Evolutionary conservation across 2,113 vertebrate genomes (phyloP), one percentile per base, ranked within the genome.

Genomic region (Paramormyrops kingsleyae): DNA sequence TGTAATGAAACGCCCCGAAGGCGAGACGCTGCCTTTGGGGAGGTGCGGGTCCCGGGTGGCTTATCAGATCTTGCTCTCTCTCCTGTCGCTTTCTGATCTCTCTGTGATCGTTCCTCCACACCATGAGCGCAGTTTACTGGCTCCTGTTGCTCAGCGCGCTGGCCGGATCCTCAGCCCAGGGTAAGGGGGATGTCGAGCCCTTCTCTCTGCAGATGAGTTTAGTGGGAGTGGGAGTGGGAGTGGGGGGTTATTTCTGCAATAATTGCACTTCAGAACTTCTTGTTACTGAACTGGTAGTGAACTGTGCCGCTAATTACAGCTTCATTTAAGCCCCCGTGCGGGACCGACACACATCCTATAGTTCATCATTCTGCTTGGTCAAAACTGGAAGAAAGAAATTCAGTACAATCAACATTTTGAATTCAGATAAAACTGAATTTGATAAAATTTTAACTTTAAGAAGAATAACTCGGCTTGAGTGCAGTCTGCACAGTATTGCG

Each of bases 11-110:
- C 42, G 53, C 39, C n/a, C 19, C 24, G 83, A 21, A 39, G 62
- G 39, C 90, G 62, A 74, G 86, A 83, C 53, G 21, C 70, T 91
- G 91, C 70, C 56, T 83, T 19, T 17, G 27, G n/a, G 90, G 24
- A 93, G 91, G 91, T 92, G 91, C 92, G 4, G 62, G 24, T n/a
- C 62, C 62, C 3, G 62, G 27, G 62, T 91, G 91, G 90, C 90
- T 87, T 90, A 89, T 91, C 92, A 92, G 91, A 93, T 92, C 53
- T 56, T 19, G 53, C 53, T 21, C 53, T 56, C 53, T 21, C 53
- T 56, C 53, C 53, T 56, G 53, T 21, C 19, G 53, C 53, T 21
- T 56, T 56, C 53, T 56, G 53, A 21, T 56, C 90, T 92, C 49
- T 35, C 31, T 77, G 4, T 39, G 1, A 80, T 80, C 74, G 74